Base-by-base conservation (phyloP, 2,888 invertebrate genomes). In the Drosophila demipolita region DNA sequence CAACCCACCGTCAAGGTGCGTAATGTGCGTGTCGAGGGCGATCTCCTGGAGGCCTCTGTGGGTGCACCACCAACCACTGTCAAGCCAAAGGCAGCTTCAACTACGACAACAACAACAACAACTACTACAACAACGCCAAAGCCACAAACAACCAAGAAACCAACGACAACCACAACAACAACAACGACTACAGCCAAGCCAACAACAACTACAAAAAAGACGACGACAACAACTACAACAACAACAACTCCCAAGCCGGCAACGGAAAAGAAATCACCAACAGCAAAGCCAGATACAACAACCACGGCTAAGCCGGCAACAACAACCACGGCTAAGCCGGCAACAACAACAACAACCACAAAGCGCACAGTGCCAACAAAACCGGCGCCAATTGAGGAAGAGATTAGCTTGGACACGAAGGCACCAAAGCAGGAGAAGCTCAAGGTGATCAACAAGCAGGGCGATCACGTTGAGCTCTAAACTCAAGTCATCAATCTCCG, bases 401-500 rank as follows among this genome's bases (percentile, higher is more conserved):
- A 94, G 55, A 94, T 95, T 69, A 93, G 93, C 3, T 93, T 93
- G 0, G 95, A 95, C 80, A 94, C 94, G 0, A 91, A 92, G 26
- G 94, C 94, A 64, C 95, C 95, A 1, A 91, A 91, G 78, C 93
- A 93, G 69, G 94, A 94, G 76, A 94, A 93, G 57, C 93, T 95
- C 33, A 95, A 95, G 92, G 94, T 95, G 4, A 95, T 95, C 66
- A 95, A 94, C 83, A 95, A 94, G 82, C 94, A 93, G 67, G 95
- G 95, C 45, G 82, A 80, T 26, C 93, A 92, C 32, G 90, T 92
- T 23, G 93, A 93, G 71, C 87, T 93, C 35, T 93, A 93, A 91
- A 23, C 4, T 8, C 8, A 26, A 53, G 36, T 36, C 42, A 50
- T 48, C 32, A n/a, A 54, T 38, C 29, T n/a, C 32, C 48, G 42